Percentiles rank a stretch among this genome's conserved stretches.
These are phyloP conservation scores for Drosophila algonquin DNA, from an alignment of 2,888 invertebrate genomes.

Conservation along the genomic window DNA sequence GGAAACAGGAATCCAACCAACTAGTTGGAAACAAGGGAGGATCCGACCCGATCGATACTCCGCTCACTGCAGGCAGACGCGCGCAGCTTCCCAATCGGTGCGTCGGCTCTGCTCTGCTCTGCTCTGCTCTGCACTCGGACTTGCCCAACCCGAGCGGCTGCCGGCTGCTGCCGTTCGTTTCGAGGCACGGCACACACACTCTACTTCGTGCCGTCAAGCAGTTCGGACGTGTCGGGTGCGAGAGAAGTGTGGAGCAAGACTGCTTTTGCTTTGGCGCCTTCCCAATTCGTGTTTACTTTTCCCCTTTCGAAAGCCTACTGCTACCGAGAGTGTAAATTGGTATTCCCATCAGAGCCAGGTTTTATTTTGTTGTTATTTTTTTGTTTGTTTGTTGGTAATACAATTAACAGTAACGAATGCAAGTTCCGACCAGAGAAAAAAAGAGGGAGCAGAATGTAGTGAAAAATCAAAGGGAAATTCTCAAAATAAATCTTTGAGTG, in stretches of 20 bases:
- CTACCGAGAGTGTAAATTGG: constrained; percentile 17
- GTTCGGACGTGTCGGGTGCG: constrained; percentile 4
- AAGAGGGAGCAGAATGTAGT: background rate
- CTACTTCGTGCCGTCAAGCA: constrained; percentile 1
- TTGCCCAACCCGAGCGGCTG: background rate
- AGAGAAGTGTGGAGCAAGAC: background rate
- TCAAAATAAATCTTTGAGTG: constrained; percentile 8
- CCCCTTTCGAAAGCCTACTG: constrained; percentile 3
- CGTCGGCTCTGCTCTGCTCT: background rate
- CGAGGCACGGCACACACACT: background rate
- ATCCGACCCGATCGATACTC: background rate
- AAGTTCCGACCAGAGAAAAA: background rate
- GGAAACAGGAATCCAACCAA: background rate
- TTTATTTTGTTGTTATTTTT: background rate
- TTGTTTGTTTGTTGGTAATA: background rate
- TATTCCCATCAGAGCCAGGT: background rate
- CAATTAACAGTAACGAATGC: background rate
- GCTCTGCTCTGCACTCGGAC: background rate
- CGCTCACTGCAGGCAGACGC: background rate
- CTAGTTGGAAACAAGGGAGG: background rate
- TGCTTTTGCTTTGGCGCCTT: constrained; percentile 3
- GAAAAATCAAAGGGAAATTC: background rate
- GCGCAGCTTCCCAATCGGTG: constrained; percentile 34
- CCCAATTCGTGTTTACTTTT: background rate
- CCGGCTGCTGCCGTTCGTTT: background rate